Evolutionary conservation across 2,888 invertebrate genomes (phyloP), one percentile per base, ranked within the genome.

Genomic region (Campopleginae sp.): DNA sequence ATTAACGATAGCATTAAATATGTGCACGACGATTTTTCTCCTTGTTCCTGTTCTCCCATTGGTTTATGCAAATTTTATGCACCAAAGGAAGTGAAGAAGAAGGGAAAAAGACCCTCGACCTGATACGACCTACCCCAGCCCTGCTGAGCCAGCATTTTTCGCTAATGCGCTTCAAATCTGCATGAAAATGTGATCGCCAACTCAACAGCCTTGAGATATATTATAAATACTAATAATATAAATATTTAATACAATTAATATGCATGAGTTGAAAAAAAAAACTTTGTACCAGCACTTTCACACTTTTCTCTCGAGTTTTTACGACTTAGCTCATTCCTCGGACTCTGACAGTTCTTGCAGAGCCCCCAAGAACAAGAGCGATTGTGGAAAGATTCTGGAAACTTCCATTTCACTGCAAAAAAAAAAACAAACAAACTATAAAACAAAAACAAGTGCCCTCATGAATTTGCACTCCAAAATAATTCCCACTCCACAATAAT

Each of bases 61-160:
- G 87, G 87, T 87, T 89, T 87, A 89, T 89, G 88, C 84, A 89
- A 88, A 89, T 89, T 84, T 74, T 84, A 87, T 80, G 74, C 84
- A 48, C 78, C 70, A 61, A 38, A 79, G 71, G 72, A 66, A 78
- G 61, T 61, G 65, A 76, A 71, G 61, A 74, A 74, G 54, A 44
- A 66, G 42, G 61, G 17, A 66, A 10, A 44, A 23, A 51, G 86
- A 38, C 38, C 6, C 27, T 46, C 66, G 44, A 38, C 77, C 48
- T 61, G 83, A 88, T 88, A 89, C 88, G 88, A 89, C 86, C 86
- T 71, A 84, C 72, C 77, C 66, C 77, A 86, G 80, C 86, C 77
- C 81, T 72, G 72, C 71, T 79, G 72, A 70, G 71, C 81, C 76
- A 74, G 85, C 84, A 89, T 90, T 86, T 88, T 88, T 88, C 87